Percentiles rank a stretch among this genome's conserved stretches.
These are phyloP conservation scores for Lagopus leucura DNA, from an alignment of 2,113 vertebrate species.

Conservation along the genomic window DNA sequence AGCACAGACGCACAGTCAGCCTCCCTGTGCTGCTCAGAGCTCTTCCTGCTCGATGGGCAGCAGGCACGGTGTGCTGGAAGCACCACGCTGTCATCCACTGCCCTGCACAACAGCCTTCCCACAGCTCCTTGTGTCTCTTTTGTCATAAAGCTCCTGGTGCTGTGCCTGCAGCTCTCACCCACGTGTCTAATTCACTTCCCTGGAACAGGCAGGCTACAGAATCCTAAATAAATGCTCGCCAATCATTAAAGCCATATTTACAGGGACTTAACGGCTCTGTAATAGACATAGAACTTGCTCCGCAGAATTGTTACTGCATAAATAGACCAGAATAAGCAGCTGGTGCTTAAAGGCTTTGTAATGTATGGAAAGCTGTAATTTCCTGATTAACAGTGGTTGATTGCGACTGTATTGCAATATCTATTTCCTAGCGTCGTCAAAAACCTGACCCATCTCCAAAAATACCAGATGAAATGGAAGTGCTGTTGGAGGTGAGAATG, in stretches of 20 bases:
- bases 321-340: slow-evolving; percentile 51
- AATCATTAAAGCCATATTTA: slow-evolving; percentile 36
- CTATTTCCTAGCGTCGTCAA: neutral
- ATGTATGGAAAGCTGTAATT: slow-evolving; percentile 53
- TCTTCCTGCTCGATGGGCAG: neutral
- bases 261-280: slow-evolving; percentile 32
- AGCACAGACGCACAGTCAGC: neutral
- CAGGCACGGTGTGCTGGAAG: neutral
- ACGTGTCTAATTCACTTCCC: neutral
- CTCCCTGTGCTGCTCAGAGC: neutral
- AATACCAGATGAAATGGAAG: neutral
- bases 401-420: neutral
- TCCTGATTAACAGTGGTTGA: slow-evolving; percentile 60
- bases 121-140: neutral
- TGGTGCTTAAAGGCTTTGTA: slow-evolving; percentile 62
- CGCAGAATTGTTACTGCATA: neutral
- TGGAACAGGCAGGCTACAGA: neutral
- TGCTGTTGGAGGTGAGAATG: neutral
- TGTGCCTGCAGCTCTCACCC: slow-evolving; percentile 24
- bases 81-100: neutral
- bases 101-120: slow-evolving; percentile 3
- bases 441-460: neutral
- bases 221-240: slow-evolving; percentile 10
- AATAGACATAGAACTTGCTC: slow-evolving; percentile 17
- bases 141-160: neutral